Evolutionary conservation across 2,888 invertebrate genomes (phyloP), one percentile per base, ranked within the genome.

Genomic region (Caenorhabditis doughertyi): DNA sequence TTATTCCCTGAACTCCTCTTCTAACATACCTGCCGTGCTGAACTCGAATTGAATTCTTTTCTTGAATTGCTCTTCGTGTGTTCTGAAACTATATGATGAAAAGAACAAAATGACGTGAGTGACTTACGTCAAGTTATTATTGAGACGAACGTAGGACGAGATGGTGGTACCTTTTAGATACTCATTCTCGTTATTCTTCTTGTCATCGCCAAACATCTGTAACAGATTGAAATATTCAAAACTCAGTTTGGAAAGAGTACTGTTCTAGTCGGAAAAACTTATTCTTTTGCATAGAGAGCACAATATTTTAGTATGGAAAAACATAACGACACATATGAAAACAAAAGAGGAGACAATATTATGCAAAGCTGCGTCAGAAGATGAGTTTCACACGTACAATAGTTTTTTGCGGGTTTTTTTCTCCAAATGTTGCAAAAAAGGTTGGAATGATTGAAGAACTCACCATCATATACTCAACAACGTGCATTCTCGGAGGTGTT

Each of bases 41-140:
- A 88, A 88, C 62, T 88, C 87, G 64, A 88, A 88, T 29, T 85
- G 80, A 29, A 87, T 77, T 64, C 84, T 86, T 60, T 86, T 89
- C 18, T 84, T 84, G 67, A 89, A 89, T 58, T 90, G 89, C 68
- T 90, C 89, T 51, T 90, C 90, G 76, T 89, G 89, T 29, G 84
- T 77, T 71, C 88, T 87, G 81, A 76, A 88, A 42, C 3, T 16
- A 13, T 13, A n/a, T 3, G 23, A 8, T n/a, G 21, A 25, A 5
- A 23, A 27, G 23, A 8, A 2, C 9, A 25, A 27, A n/a, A n/a
- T 18, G 11, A 18, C 7, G n/a, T n/a, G n/a, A n/a, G n/a, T n/a
- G 49, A 60, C 65, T 21, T 49, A 88, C 89, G 87, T 79, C 13
- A 90, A 82, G 60, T 89, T 90, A 68, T 89, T 89, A 68, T 89